Conservation (phyloP, 1,140 invertebrate species). For the Saxidomus purpurata region DNA sequence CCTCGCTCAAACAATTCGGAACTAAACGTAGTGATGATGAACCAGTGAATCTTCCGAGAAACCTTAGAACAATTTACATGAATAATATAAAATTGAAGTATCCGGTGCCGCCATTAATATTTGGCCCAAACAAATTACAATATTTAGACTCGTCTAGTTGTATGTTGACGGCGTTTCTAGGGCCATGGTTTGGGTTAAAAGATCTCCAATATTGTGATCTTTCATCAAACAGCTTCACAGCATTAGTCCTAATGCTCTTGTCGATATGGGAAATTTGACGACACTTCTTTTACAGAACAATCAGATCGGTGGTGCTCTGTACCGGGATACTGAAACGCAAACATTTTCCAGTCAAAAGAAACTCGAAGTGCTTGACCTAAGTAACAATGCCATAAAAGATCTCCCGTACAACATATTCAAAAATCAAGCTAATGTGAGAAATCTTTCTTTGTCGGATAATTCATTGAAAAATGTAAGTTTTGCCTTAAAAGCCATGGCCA, state of each 20-base stretch:
- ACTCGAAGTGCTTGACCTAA: constrained; percentile 8
- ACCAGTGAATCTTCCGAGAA: neutral
- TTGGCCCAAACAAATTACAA: constrained; percentile 17
- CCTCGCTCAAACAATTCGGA: too few species aligned
- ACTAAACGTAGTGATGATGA: neutral
- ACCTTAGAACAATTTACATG: constrained; percentile 25
- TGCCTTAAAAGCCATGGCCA: neutral
- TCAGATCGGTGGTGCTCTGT: constrained; percentile 5
- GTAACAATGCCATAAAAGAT: constrained; percentile 12
- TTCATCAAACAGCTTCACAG: neutral
- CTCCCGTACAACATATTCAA: constrained; percentile 19
- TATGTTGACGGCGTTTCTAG: neutral
- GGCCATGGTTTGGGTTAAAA: neutral
- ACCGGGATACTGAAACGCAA: neutral
- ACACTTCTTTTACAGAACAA: neutral
- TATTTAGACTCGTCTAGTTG: constrained; percentile 11
- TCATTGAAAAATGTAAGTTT: constrained; percentile 12
- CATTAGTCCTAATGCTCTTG: neutral
- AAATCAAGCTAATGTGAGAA: neutral
- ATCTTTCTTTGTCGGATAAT: neutral
- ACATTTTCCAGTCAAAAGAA: constrained; percentile 35
- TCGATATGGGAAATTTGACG: constrained; percentile 3
- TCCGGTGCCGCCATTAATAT: neutral
- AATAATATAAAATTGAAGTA: constrained; percentile 35
- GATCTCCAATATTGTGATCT: neutral